phyloP scores from a whole-genome alignment of 2,888 invertebrate genomes.

The Osmoderma eremita region DNA sequence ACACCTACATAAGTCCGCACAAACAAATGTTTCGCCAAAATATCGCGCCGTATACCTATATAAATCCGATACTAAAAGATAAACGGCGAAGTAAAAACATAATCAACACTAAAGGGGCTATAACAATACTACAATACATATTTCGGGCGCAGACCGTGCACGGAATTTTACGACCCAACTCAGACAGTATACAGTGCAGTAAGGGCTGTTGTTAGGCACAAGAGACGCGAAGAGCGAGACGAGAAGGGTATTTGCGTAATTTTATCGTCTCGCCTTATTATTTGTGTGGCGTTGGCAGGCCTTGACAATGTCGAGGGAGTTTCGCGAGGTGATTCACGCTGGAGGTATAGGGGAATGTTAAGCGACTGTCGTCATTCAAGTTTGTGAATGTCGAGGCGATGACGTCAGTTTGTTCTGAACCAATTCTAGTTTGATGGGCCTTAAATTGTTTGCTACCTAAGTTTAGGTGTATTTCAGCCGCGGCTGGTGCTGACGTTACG shows the following conservation, averaged over 20 bases:
- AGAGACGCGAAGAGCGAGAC: conserved; percentile 2
- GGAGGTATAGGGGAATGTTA: not conserved
- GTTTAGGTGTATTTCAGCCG: too few relatives aligned
- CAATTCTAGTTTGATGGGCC: conserved; percentile 27
- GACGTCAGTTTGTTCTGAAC: conserved; percentile 27
- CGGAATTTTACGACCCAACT: conserved; percentile 30
- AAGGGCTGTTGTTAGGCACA: conserved; percentile 13
- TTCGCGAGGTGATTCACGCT: conserved; percentile 11
- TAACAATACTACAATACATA: too few relatives aligned
- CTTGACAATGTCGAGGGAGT: conserved; percentile 33
- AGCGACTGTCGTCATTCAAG: conserved; percentile 6
- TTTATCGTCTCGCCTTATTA: conserved; percentile 35
- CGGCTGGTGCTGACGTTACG: too few relatives aligned
- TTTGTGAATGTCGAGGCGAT: conserved; percentile 18
- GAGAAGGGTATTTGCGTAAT: conserved; percentile 24
- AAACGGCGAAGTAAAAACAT: conserved; percentile 22
- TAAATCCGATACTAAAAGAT: conserved; percentile 2
- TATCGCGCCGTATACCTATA: not conserved
- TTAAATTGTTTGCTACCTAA: not conserved
- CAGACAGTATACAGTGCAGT: conserved; percentile 13
- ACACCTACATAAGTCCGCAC: conserved; percentile 2
- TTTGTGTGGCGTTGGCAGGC: conserved; percentile 26
- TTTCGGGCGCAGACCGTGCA: conserved; percentile 3
- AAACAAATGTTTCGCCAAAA: not conserved
- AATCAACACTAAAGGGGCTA: conserved; percentile 27